These are phyloP conservation scores for Troides aeacus DNA, from an alignment of 2,888 invertebrate genomes.

Conservation along the genomic window DNA sequence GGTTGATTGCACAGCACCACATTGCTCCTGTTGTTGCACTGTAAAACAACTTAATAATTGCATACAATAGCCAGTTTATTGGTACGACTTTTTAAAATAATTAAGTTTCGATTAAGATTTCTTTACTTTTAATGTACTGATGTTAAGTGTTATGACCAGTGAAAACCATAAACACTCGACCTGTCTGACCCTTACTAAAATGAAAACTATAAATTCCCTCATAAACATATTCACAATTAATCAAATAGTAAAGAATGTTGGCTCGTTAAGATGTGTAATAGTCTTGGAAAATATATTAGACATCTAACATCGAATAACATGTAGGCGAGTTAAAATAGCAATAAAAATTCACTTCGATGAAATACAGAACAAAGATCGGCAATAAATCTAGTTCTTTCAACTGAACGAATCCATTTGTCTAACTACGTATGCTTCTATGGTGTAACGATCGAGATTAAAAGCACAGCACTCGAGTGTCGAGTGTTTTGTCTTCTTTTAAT, in stretches of 20 bases:
- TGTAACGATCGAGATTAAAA: background rate
- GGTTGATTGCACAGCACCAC: too few species aligned
- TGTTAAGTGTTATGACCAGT: background rate
- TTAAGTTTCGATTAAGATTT: too few species aligned
- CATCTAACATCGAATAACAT: conserved; percentile 13
- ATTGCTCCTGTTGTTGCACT: too few species aligned
- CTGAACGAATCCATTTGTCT: conserved; percentile 16
- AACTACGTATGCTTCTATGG: conserved; percentile 2
- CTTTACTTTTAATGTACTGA: background rate
- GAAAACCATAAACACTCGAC: background rate
- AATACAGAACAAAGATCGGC: conserved; percentile 15
- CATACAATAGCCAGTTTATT: too few species aligned
- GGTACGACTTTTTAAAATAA: too few species aligned
- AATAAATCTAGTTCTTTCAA: conserved; percentile 12
- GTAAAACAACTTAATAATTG: too few species aligned
- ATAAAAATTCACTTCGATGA: conserved; percentile 21
- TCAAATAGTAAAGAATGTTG: conserved; percentile 22
- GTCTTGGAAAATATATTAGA: conserved; percentile 14
- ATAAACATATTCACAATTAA: conserved; percentile 16
- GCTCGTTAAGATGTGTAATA: conserved; percentile 22
- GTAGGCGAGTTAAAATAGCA: conserved; percentile 17
- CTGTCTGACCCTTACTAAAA: background rate
- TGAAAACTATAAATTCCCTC: conserved; percentile 12
- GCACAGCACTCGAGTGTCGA: background rate
- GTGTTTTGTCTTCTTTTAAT: background rate